Evolutionary conservation across 2,113 vertebrate species (phyloP), one percentile per base, ranked within the genome.

Genomic region (Semnopithecus entellus): DNA sequence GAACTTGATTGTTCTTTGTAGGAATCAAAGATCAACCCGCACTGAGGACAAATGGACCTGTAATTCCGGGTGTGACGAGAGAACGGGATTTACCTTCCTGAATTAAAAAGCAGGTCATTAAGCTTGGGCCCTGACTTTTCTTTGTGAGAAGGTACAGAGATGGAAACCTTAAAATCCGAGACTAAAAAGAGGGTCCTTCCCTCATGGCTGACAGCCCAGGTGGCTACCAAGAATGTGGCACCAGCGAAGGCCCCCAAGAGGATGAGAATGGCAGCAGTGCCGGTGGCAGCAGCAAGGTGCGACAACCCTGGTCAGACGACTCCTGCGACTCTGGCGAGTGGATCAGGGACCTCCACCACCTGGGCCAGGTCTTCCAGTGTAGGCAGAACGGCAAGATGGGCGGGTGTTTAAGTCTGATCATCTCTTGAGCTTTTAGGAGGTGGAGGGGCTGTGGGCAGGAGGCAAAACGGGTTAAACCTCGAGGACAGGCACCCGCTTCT

Each of bases 181-280:
- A 72, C n/a, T 32, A 98, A 97, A 73, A 98, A 90, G 87, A 97
- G 98, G 61, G 55, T 98, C 79, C 98, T 98, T 22, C 98, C 98
- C 0, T 27, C 80, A 0, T 98, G 98, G 98, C 98, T 98, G 98
- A 98, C 85, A 38, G 68, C 95, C 45, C 93, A 86, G 27, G 96
- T 1, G n/a, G 13, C 38, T 2, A 52, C 85, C 43, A 81, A 57
- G 64, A 91, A 5, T 14, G 25, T 0, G 1, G 14, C 8, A 3
- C 11, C n/a, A 2, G 11, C 0, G 20, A 88, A 68, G 66, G 89
- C 22, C 27, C 9, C 91, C 22, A 97, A 83, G 76, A 97, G 66
- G 88, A 97, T 78, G 73, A 98, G 90, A 81, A 92, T 7, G 25
- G 40, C n/a, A 0, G 18, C 6, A 4, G 76, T 17, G 6, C 35